These are phyloP conservation scores for Phthorimaea operculella DNA, from an alignment of 1,140 invertebrate genomes.

Conservation along the genomic window DNA sequence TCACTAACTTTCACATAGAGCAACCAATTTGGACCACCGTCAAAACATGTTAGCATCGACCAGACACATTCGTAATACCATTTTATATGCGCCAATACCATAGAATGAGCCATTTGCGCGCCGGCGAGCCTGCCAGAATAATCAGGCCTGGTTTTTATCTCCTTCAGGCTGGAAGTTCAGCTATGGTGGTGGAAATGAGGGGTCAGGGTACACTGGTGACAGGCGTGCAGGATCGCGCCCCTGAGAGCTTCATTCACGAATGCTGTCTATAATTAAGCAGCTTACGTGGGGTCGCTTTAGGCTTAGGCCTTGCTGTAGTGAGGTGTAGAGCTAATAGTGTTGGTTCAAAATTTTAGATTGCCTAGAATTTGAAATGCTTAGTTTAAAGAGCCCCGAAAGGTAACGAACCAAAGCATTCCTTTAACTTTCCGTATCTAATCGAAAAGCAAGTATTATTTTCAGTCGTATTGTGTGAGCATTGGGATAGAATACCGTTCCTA, in stretches of 20 bases:
- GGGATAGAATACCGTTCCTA: no score
- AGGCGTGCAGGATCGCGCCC: not conserved
- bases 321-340: not conserved
- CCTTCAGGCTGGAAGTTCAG: not conserved
- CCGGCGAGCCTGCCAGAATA: not conserved
- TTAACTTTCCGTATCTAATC: no score
- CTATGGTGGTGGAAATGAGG: not conserved
- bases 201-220: not conserved
- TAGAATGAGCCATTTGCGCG: not conserved
- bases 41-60: not conserved
- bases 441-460: no score
- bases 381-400: no score
- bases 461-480: no score
- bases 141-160: not conserved
- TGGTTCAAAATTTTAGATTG: no score
- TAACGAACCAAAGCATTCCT: no score
- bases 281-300: conserved; percentile 13
- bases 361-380: no score
- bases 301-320: conserved; percentile 3
- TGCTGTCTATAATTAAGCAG: conserved; percentile 32
- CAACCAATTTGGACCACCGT: no score
- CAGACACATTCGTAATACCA: not conserved
- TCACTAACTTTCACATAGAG: no score
- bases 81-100: not conserved
- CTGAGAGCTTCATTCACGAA: conserved; percentile 26